Base-by-base conservation (phyloP, 2,113 vertebrate genomes). In the Leucoraja erinaceus region DNA sequence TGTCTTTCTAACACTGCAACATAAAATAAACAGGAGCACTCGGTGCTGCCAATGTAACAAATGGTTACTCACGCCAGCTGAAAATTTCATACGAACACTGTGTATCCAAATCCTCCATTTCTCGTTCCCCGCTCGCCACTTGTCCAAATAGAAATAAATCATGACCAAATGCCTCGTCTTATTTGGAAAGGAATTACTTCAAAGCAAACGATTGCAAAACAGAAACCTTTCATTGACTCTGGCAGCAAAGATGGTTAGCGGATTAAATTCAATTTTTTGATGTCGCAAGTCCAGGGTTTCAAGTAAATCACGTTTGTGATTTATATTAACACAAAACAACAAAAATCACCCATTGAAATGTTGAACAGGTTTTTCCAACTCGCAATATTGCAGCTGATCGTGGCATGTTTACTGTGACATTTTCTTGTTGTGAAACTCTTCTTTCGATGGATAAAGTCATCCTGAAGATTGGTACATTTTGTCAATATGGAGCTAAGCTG, bases 131-230 rank as follows among this genome's bases (percentile, higher is more conserved):
- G 96, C 95, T 97, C 95, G 0, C 96, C 97, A 97, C 97, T 98
- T 98, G 97, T 98, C 96, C 95, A 98, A 98, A 98, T 96, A 98
- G 95, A 94, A 94, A 95, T 97, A 97, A 97, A 98, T 98, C 97
- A 97, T 93, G 31, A 70, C 94, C 93, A 94, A 95, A 97, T 96
- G 97, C 96, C 95, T 95, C 93, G 95, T 96, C 95, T 96, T 95
- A 95, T 96, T 96, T 94, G 93, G 94, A 94, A 72, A 95, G 94
- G 90, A 93, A 93, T 63, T 83, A 94, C 95, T 96, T 97, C 95
- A 96, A 97, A 96, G 95, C 59, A 70, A 0, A 77, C 0, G 31
- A 94, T 95, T 94, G 94, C 94, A 93, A 95, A 95, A 95, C 94
- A 95, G 94, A 94, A 96, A 95, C 94, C 93, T 95, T 95, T 94